Percentiles rank a stretch among this genome's conserved stretches.
Conservation (phyloP, 2,888 invertebrate genomes). For the Eumerus sabulonum region DNA sequence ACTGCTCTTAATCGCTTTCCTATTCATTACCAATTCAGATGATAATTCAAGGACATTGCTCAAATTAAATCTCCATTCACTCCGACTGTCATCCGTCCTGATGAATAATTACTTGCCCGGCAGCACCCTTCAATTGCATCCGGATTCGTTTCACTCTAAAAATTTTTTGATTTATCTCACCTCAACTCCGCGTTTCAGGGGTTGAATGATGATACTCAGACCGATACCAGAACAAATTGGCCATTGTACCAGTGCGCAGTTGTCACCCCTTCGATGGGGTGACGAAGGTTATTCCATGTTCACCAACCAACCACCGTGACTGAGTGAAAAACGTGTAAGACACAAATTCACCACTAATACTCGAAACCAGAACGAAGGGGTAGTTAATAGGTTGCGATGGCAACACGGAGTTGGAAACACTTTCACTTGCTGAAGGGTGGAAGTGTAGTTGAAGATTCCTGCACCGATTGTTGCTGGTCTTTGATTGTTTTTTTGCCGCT, state of each 20-base stretch:
- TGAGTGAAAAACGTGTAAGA: conserved; percentile 48
- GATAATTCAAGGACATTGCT: not conserved
- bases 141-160: conserved; percentile 59
- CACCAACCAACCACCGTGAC: conserved; percentile 53
- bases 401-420: conserved; percentile 45
- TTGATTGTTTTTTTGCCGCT: conserved; percentile 8
- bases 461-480: conserved; percentile 30
- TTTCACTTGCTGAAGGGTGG: conserved; percentile 53
- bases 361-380: conserved; percentile 35
- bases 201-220: not conserved
- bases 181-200: conserved; percentile 24
- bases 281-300: conserved; percentile 21
- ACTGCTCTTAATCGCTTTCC: too few species aligned
- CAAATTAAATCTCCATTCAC: not conserved
- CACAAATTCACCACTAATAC: conserved; percentile 49
- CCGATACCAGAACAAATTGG: conserved; percentile 59
- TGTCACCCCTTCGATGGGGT: conserved; percentile 53
- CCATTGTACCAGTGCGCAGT: conserved; percentile 40
- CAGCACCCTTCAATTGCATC: conserved; percentile 39
- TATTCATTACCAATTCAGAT: too few species aligned
- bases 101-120: conserved; percentile 27
- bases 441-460: conserved; percentile 29
- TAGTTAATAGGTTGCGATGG: conserved; percentile 22
- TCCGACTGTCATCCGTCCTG: not conserved
- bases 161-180: conserved; percentile 66